These are phyloP conservation scores for Tylochromis polylepis DNA, from an alignment of 2,113 vertebrate species.

Conservation along the genomic window DNA sequence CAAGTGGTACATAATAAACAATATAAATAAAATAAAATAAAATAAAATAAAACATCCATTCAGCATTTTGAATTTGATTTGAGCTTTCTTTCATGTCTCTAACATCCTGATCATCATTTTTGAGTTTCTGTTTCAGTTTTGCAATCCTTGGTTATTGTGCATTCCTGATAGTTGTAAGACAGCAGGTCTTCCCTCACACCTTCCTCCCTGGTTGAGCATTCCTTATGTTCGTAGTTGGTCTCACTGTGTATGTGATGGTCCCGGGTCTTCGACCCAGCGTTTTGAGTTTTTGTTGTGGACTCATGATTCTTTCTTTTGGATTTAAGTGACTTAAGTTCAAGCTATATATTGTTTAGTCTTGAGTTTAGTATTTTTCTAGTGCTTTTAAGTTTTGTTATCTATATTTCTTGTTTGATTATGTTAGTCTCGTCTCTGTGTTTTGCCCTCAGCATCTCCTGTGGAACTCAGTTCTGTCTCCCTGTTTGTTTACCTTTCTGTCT, in stretches of 20 bases:
- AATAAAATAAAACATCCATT: background rate
- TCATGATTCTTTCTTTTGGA: rapidly evolving
- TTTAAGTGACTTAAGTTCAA: background rate
- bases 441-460: background rate
- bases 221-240: background rate
- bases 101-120: background rate
- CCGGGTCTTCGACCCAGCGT: background rate
- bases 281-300: too few species aligned
- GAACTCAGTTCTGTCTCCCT: background rate
- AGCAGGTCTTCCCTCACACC: background rate
- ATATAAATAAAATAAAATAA: background rate
- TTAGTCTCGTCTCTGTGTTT: background rate
- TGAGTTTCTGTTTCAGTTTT: too few species aligned
- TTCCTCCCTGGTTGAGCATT: rapidly evolving
- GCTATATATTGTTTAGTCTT: background rate
- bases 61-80: background rate
- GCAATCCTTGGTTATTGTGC: background rate
- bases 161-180: too few species aligned
- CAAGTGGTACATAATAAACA: background rate
- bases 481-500: too few species aligned
- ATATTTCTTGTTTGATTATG: background rate
- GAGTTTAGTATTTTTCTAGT: rapidly evolving
- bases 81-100: background rate
- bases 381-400: background rate
- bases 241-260: background rate